These are phyloP conservation scores for Petroica traversi DNA, from an alignment of 2,113 vertebrate genomes.

Conservation along the genomic window DNA sequence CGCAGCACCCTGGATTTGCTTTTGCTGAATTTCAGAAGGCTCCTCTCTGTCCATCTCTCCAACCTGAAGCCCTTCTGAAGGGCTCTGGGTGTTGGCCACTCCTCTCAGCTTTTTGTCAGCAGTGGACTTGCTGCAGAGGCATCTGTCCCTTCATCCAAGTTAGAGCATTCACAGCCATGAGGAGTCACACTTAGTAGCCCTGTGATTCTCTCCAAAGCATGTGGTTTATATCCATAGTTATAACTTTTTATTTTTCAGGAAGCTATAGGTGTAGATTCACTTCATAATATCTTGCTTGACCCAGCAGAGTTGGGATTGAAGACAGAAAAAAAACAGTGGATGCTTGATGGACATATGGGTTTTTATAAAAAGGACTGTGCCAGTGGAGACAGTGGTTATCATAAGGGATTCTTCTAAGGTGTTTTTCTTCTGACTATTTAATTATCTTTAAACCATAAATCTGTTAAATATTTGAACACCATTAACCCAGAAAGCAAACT, in stretches of 20 bases:
- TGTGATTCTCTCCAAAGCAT: neutral
- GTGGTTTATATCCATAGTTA: no score
- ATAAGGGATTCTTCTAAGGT: neutral
- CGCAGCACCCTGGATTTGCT: neutral
- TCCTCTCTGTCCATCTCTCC: neutral
- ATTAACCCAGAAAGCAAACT: neutral
- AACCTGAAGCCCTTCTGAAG: neutral
- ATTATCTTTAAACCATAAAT: neutral
- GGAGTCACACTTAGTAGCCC: neutral
- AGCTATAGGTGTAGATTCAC: neutral
- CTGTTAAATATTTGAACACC: neutral
- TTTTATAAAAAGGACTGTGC: neutral
- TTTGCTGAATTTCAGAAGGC: neutral
- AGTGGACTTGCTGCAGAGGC: neutral
- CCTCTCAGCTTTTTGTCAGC: neutral
- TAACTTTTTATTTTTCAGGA: neutral
- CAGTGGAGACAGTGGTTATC: neutral
- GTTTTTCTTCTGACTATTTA: neutral
- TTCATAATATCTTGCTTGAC: neutral
- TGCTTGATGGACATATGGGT: rapidly evolving
- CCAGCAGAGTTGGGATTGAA: neutral
- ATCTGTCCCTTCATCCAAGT: neutral
- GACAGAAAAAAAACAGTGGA: neutral
- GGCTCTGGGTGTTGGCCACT: neutral
- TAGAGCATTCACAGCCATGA: neutral